These are phyloP conservation scores for Camponotus pennsylvanicus DNA, from an alignment of 1,140 invertebrate genomes.

Conservation along the genomic window DNA sequence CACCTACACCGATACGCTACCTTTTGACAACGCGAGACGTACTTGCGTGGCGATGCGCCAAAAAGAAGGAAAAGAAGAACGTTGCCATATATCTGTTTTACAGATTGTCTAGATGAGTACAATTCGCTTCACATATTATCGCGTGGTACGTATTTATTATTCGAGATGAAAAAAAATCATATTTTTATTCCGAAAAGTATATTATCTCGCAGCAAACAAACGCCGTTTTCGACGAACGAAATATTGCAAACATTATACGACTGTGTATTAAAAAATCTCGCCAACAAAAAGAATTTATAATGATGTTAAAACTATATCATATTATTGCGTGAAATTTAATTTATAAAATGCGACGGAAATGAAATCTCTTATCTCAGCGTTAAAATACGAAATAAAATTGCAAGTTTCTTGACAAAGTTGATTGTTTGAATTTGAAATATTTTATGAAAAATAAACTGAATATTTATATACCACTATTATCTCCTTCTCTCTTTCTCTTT, in stretches of 20 bases:
- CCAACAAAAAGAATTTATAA: slow-evolving; percentile 2
- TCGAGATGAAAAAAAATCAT: not conserved
- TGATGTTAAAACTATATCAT: not conserved
- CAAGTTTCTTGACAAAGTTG: not conserved
- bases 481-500: not conserved
- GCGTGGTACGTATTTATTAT: not conserved
- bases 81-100: slow-evolving; percentile 38
- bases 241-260: not conserved
- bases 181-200: not conserved
- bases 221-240: not conserved
- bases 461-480: not conserved
- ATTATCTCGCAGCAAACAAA: slow-evolving; percentile 9
- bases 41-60: slow-evolving; percentile 48
- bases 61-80: not conserved
- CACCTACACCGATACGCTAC: slow-evolving; percentile 74
- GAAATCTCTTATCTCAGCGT: not conserved
- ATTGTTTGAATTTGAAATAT: not conserved
- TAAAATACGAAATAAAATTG: not conserved
- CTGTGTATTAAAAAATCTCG: slow-evolving; percentile 5
- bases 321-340: slow-evolving; percentile 8
- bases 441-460: not conserved
- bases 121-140: slow-evolving; percentile 22
- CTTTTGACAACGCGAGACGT: slow-evolving; percentile 68
- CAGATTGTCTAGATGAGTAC: slow-evolving; percentile 34
- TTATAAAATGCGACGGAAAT: not conserved